Conservation (phyloP, 2,888 invertebrate species). For the Linnaemya tessellans region DNA sequence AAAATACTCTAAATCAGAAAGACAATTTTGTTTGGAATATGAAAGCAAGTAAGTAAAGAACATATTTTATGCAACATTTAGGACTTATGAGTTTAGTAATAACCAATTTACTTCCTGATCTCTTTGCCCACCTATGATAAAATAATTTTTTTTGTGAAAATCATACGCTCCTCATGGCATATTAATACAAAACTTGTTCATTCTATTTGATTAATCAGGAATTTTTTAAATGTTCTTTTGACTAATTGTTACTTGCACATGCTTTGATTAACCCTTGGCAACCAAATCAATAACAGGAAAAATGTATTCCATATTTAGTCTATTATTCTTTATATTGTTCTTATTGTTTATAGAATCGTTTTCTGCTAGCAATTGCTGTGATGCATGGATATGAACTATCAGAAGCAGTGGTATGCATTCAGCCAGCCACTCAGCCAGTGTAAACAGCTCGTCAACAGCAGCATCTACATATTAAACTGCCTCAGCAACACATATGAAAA, state of each 20-base stretch:
- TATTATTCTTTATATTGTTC: not conserved
- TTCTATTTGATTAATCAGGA: not conserved
- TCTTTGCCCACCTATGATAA: too few relatives aligned
- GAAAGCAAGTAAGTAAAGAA: too few relatives aligned
- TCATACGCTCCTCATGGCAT: too few relatives aligned
- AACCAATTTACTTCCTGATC: too few relatives aligned
- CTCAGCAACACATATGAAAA: conserved; percentile 48
- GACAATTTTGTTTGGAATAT: too few relatives aligned
- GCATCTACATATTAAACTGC: conserved; percentile 1
- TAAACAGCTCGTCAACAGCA: conserved; percentile 56
- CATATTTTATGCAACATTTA: too few relatives aligned
- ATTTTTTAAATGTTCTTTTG: not conserved
- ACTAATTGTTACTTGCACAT: not conserved
- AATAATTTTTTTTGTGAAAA: too few relatives aligned
- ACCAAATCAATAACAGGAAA: not conserved
- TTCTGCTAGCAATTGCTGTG: conserved; percentile 73
- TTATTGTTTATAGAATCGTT: conserved; percentile 31
- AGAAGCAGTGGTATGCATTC: conserved; percentile 56
- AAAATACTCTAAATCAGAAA: too few relatives aligned
- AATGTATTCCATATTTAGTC: not conserved
- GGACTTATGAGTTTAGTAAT: too few relatives aligned
- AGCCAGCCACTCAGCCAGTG: conserved; percentile 30
- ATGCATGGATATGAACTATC: conserved; percentile 74
- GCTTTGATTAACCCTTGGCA: not conserved
- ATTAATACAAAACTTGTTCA: not conserved